phyloP scores from a whole-genome alignment of 2,113 vertebrate species.

The Panurus biarmicus region DNA sequence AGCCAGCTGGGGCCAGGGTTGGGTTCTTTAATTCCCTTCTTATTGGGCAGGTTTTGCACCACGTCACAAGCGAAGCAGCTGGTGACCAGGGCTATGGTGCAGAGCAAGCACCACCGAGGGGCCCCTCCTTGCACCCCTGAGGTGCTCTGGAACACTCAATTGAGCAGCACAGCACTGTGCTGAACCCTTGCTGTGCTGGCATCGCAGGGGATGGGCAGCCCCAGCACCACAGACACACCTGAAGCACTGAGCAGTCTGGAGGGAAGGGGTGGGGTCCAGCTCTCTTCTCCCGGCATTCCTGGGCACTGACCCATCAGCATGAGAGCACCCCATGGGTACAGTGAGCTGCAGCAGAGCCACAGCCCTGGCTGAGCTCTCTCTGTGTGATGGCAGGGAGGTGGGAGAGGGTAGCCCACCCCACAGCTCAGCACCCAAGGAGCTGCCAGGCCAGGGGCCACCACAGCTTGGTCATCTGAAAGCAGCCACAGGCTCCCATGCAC shows the following conservation, averaged over 20 bases:
- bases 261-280: neutral
- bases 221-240: neutral
- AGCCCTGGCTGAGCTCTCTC: neutral
- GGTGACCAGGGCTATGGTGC: neutral
- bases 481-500: fast-evolving
- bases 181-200: neutral
- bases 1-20: fast-evolving
- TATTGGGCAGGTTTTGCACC: neutral
- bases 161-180: fast-evolving
- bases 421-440: neutral
- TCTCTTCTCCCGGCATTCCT: neutral
- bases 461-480: neutral
- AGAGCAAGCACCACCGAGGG: fast-evolving
- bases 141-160: neutral
- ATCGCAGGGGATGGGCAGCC: neutral
- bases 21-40: neutral
- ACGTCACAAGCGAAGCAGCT: fast-evolving
- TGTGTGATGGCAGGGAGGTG: neutral
- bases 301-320: neutral
- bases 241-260: neutral
- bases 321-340: neutral
- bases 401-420: neutral
- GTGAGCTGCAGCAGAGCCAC: neutral
- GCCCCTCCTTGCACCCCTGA: fast-evolving
- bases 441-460: neutral